Evolutionary conservation across 2,113 vertebrate genomes (phyloP).

Genomic region (Caranx ignobilis): DNA sequence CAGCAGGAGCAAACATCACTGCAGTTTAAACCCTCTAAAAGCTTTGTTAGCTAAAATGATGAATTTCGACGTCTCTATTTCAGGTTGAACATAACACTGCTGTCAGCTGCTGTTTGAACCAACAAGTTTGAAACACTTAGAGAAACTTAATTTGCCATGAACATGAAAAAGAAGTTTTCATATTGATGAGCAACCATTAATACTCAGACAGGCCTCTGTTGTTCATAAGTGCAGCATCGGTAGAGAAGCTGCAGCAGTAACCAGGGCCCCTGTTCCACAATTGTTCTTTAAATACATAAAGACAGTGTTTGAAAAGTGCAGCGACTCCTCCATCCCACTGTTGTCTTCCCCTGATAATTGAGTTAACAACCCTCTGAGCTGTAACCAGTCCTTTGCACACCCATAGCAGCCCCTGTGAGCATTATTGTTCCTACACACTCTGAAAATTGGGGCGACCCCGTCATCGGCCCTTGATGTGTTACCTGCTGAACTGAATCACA

Average conservation of each 20-base stretch:
- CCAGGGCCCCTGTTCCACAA: not conserved
- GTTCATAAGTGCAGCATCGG: not conserved
- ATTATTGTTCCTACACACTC: not conserved
- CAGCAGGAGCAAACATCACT: too few relatives aligned
- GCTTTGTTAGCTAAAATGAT: too few relatives aligned
- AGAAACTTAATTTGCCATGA: too few relatives aligned
- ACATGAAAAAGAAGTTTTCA: too few relatives aligned
- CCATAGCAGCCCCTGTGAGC: conserved; percentile 5
- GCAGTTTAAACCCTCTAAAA: too few relatives aligned
- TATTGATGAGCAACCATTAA: not conserved
- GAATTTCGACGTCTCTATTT: too few relatives aligned
- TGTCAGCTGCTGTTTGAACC: too few relatives aligned
- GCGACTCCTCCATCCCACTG: not conserved
- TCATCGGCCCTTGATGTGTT: conserved; percentile 6
- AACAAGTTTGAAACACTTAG: too few relatives aligned
- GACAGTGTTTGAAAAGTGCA: conserved; percentile 1
- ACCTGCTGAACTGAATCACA: conserved; percentile 19
- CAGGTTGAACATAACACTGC: too few relatives aligned
- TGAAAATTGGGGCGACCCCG: conserved; percentile 18
- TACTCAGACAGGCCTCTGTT: too few relatives aligned
- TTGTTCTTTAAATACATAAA: conserved; percentile 5
- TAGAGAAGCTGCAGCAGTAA: too few relatives aligned
- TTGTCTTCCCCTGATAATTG: not conserved
- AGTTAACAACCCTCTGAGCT: not conserved
- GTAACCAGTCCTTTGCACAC: not conserved